phyloP scores from a whole-genome alignment of 2,113 vertebrate genomes.

The human (Homo sapiens) region GRCh38 chr1:175882001-175882500 shows the following conservation, averaged over 20 bases:
- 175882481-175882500: not conserved
- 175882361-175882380: rapidly evolving
- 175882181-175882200: not conserved
- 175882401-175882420: not conserved
- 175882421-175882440: not conserved
- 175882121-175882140: not conserved
- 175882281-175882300: not conserved
- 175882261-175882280: not conserved
- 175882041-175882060: rapidly evolving
- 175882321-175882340: not conserved
- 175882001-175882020: not conserved
- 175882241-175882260: not conserved
- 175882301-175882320: not conserved
- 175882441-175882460: rapidly evolving
- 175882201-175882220: not conserved
- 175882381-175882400: rapidly evolving
- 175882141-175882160: not conserved
- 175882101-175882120: not conserved
- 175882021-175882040: not conserved
- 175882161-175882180: too few relatives aligned
- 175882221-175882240: not conserved
- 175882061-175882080: not conserved
- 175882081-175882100: not conserved
- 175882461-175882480: rapidly evolving
- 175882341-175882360: not conserved